Evolutionary conservation across 2,888 invertebrate species (phyloP).

Genomic region (Scaptomyza polygonia): DNA sequence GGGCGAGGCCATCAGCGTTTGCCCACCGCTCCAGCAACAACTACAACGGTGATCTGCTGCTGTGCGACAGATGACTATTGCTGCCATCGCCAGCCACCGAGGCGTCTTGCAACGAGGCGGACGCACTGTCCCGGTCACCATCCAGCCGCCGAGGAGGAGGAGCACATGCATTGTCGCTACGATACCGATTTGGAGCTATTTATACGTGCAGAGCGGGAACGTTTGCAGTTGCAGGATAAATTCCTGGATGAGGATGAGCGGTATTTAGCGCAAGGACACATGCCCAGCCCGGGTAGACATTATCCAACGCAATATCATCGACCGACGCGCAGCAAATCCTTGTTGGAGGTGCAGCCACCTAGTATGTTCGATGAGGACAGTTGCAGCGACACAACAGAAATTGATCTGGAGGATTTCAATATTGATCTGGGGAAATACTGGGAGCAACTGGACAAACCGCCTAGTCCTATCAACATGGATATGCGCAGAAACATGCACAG

Average conservation of each 20-base stretch:
- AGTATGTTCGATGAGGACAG: conserved; percentile 83
- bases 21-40: conserved; percentile 54
- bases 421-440: conserved; percentile 84
- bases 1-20: conserved; percentile 47
- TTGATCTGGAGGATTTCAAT: conserved; percentile 84
- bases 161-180: conserved; percentile 82
- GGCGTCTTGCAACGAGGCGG: conserved; percentile 46
- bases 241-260: conserved; percentile 83
- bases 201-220: conserved; percentile 83
- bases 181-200: conserved; percentile 83
- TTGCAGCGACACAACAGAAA: conserved; percentile 84
- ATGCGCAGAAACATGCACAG: conserved; percentile 84
- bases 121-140: conserved; percentile 79
- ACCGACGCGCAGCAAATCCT: conserved; percentile 82
- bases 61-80: conserved; percentile 83
- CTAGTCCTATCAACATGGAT: conserved; percentile 83
- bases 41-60: conserved; percentile 77
- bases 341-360: conserved; percentile 83
- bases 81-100: conserved; percentile 81
- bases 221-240: conserved; percentile 82
- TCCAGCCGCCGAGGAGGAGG: conserved; percentile 83
- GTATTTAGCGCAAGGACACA: conserved; percentile 69
- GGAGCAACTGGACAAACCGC: conserved; percentile 84
- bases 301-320: conserved; percentile 62
- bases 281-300: conserved; percentile 45